A percentile compares a stretch with the other conserved stretches of the same genome.
Evolutionary conservation across 2,888 invertebrate species (phyloP).

Genomic region (Hofmannophila pseudospretella): DNA sequence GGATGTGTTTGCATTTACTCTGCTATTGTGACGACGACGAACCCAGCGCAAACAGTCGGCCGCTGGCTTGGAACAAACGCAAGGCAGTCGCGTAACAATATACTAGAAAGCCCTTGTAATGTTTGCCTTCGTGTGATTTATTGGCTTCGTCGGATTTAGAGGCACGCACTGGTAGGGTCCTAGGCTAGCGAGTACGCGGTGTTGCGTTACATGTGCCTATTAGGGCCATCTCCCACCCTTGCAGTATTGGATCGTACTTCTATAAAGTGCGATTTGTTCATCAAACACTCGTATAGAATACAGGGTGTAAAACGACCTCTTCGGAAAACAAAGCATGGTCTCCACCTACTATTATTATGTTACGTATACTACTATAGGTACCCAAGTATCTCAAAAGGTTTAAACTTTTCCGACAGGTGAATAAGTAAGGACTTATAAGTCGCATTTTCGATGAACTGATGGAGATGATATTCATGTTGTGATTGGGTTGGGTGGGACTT

Average conservation of each 20-base stretch:
- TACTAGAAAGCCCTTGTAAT: constrained; percentile 63
- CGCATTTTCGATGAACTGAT: too few species aligned
- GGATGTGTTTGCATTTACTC: constrained; percentile 56
- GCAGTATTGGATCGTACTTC: constrained; percentile 31
- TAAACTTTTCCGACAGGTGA: too few species aligned
- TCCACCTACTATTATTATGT: too few species aligned
- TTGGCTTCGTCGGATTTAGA: constrained; percentile 75
- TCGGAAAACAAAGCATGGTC: neutral
- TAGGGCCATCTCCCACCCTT: constrained; percentile 37
- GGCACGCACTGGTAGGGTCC: constrained; percentile 51
- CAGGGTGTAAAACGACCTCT: too few species aligned
- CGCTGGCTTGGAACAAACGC: constrained; percentile 33
- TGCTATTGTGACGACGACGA: constrained; percentile 56
- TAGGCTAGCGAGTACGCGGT: constrained; percentile 37
- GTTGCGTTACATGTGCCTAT: constrained; percentile 60
- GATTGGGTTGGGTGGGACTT: too few species aligned
- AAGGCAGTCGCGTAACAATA: constrained; percentile 57
- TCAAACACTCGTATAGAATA: constrained; percentile 29
- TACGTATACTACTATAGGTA: too few species aligned
- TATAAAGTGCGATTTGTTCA: constrained; percentile 32
- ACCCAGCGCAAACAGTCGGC: constrained; percentile 21
- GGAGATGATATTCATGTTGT: too few species aligned
- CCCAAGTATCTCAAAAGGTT: too few species aligned
- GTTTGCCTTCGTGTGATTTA: constrained; percentile 78
- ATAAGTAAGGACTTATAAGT: too few species aligned